Evolutionary conservation across 2,888 invertebrate genomes (phyloP), one percentile per base, ranked within the genome.

Genomic region (Spatulosminthurus flaviceps): DNA sequence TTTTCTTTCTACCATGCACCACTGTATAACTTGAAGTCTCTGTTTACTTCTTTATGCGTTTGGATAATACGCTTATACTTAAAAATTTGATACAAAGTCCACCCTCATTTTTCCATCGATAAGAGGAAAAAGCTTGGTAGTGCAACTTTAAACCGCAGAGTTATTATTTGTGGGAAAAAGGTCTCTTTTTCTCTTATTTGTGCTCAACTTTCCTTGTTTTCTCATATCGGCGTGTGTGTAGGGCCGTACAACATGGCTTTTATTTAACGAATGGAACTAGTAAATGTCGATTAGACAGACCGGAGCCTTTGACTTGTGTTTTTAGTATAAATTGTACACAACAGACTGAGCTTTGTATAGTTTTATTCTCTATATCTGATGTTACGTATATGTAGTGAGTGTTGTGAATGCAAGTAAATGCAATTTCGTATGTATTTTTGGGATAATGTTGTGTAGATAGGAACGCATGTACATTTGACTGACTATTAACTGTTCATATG

Each of bases 141-240:
- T 70, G 81, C 82, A 83, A 82, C 81, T 81, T 80, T 82, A 81
- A 83, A 81, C 83, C 83, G 72, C 81, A 82, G 82, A 80, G 79
- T 79, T 79, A 79, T 80, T 79, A 78, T 73, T 72, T 72, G 22
- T 64, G 74, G 5, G 34, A 77, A 77, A 70, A 70, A 77, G 77
- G 70, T 69, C 70, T 24, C 60, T 70, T 70, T 77, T 43, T 60
- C 43, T 21, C 13, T 28, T 51, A 69, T 29, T 77, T 77, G 70
- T 70, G 77, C 34, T 70, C 34, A 77, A 41, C 60, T 70, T 77
- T 70, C 26, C 77, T 77, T 77, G 69, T 77, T 69, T 67, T 67
- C 77, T 74, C 60, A 64, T 29, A 29, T 60, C 75, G 75, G 75
- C 34, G 75, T 75, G 75, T 64, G 75, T 51, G 16, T 73, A 29